Base-by-base conservation (phyloP, 2,888 invertebrate genomes). In the Coleophora deauratella region DNA sequence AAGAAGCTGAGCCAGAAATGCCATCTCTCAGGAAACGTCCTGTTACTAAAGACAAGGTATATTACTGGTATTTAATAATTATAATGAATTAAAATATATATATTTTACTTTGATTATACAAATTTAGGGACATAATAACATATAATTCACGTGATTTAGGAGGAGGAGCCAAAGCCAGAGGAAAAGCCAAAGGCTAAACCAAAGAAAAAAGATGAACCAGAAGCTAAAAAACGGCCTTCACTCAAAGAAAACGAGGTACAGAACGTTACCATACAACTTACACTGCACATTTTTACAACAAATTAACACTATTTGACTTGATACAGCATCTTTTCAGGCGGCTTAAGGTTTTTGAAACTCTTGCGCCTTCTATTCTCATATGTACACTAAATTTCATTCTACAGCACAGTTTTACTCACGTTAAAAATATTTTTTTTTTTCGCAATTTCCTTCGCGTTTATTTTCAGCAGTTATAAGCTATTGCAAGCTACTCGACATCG, bases 221-320 rank as follows among this genome's bases (percentile, higher is more conserved):
- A 64, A 41, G 54, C 69, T 58, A 82, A 84, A 72, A 82, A 85
- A 58, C 77, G 84, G 41, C 64, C 77, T 33, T 81, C 82, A 48
- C 58, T 78, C 34, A 85, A 82, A 78, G 72, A 82, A 50, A 77
- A 79, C 66, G 78, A 85, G 85, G 85, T 85, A 46, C 14, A 48
- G 21, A 42, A 36, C 14, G 9, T 31, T 41, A 31, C 8, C 35
- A 35, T 21, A 11, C 37, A 27, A 21, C 6, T 41, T 33, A 46
- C 48, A 38, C 33, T 40, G 28, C 35, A 37, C 35, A 11, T 21
- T 49, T 47, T 45, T 49, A 43, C 51, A 47, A 63, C 51, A 54
- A 43, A 38, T 10, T 45, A 59, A 61, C 54, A 54, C 55, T 60
- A 57, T 56, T 31, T 31, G 21, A 21, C 53, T 46, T 46, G 43